These are phyloP conservation scores for Micrastur ruficollis DNA, from an alignment of 2,797 vertebrate species.

Conservation along the genomic window DNA sequence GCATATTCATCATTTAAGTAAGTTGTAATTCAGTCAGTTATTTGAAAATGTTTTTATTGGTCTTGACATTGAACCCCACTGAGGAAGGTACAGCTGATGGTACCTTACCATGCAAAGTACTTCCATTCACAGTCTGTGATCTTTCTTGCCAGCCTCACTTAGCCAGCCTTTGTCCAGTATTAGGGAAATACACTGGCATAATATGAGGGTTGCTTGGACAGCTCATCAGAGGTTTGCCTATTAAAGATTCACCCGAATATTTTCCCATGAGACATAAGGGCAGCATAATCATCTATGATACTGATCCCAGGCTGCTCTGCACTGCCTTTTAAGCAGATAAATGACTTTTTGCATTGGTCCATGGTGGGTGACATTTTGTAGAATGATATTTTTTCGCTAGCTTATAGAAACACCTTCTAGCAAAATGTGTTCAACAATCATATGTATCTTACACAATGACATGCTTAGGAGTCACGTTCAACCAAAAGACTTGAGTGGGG, in stretches of 20 bases:
- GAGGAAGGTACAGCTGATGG: background rate
- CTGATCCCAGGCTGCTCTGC: background rate
- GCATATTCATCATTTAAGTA: background rate
- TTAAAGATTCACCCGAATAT: background rate
- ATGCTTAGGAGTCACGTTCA: background rate
- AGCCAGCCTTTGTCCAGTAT: background rate
- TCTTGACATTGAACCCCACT: background rate
- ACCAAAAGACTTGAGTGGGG: background rate
- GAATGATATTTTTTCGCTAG: background rate
- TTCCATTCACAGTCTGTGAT: background rate
- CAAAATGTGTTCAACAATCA: background rate
- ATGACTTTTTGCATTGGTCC: background rate
- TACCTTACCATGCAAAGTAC: background rate
- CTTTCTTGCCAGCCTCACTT: background rate
- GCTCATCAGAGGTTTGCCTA: background rate
- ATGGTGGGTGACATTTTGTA: background rate
- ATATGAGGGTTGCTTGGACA: background rate
- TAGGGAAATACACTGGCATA: background rate
- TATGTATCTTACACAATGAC: background rate
- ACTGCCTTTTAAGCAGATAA: background rate
- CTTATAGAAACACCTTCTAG: background rate
- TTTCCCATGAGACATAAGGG: background rate
- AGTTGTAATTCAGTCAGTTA: background rate
- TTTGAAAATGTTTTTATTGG: background rate
- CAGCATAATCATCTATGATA: background rate